Conservation (phyloP, 2,113 vertebrate species). For the Patagioenas fasciata region DNA sequence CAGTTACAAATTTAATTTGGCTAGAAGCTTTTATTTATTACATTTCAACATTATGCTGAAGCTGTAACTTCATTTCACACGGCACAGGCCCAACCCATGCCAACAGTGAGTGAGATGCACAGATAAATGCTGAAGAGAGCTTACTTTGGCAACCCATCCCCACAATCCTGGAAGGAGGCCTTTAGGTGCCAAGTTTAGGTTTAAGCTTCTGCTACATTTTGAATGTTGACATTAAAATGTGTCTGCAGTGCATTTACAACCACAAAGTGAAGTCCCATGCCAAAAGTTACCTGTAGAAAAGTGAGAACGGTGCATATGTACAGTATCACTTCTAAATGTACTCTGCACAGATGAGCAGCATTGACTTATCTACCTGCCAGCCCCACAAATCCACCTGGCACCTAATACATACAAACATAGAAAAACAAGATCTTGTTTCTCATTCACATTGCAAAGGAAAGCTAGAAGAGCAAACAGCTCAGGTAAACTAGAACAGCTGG, state of each 20-base stretch:
- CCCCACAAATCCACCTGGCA: background rate
- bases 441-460: background rate
- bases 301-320: background rate
- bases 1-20: constrained; percentile 12
- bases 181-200: constrained; percentile 18
- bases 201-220: background rate
- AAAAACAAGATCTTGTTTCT: background rate
- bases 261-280: background rate
- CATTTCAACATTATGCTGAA: constrained; percentile 17
- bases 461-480: background rate
- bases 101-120: constrained; percentile 5
- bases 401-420: background rate
- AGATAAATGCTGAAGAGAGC: background rate
- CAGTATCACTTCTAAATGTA: background rate
- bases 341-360: background rate
- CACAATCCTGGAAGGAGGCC: background rate
- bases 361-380: background rate
- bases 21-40: constrained; percentile 3
- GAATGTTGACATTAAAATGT: background rate
- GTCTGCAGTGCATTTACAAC: background rate
- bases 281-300: background rate
- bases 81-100: background rate
- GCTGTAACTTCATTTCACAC: background rate
- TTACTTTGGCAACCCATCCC: background rate
- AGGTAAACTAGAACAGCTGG: background rate